Evolutionary conservation across 1,140 invertebrate species (phyloP).

Genomic region (Archivesica marissinica): DNA sequence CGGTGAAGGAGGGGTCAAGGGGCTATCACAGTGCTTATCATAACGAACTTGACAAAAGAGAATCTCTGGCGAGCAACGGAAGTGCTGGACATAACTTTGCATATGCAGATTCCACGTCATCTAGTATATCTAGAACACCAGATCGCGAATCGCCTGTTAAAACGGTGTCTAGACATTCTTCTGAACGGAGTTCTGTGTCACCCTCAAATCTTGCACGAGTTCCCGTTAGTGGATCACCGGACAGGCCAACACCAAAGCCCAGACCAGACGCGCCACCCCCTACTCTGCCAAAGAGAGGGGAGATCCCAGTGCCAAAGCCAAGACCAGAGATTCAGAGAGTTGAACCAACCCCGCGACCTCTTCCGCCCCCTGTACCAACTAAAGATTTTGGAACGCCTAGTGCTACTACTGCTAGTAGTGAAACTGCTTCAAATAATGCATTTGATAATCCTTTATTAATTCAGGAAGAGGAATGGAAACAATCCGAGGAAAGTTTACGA

Average conservation of each 20-base stretch:
- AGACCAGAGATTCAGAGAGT: conserved; percentile 76
- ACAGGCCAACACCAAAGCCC: conserved; percentile 60
- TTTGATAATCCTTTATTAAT: conserved; percentile 53
- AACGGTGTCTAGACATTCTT: conserved; percentile 46
- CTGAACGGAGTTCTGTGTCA: conserved; percentile 54
- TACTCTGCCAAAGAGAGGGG: conserved; percentile 61
- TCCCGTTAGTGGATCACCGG: conserved; percentile 6
- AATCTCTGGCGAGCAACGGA: conserved; percentile 50
- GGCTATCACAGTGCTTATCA: conserved; percentile 14
- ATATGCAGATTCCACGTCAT: conserved; percentile 43
- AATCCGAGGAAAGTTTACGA: conserved; percentile 52
- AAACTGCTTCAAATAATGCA: conserved; percentile 36
- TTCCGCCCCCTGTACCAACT: conserved; percentile 65
- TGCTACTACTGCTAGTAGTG: conserved; percentile 18
- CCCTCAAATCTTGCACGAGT: conserved; percentile 30
- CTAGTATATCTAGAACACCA: conserved; percentile 56
- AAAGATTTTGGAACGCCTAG: conserved; percentile 53
- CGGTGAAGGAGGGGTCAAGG: conserved; percentile 63
- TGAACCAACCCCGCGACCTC: conserved; percentile 72
- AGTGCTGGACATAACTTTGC: conserved; percentile 50
- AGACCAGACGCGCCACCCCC: conserved; percentile 34
- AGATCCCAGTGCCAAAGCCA: conserved; percentile 77
- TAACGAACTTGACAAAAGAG: conserved; percentile 32
- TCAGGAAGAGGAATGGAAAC: conserved; percentile 50
- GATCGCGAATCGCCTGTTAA: conserved; percentile 45